Evolutionary conservation across 2,888 invertebrate species (phyloP), one percentile per base, ranked within the genome.

Genomic region (Trichacis sp.): DNA sequence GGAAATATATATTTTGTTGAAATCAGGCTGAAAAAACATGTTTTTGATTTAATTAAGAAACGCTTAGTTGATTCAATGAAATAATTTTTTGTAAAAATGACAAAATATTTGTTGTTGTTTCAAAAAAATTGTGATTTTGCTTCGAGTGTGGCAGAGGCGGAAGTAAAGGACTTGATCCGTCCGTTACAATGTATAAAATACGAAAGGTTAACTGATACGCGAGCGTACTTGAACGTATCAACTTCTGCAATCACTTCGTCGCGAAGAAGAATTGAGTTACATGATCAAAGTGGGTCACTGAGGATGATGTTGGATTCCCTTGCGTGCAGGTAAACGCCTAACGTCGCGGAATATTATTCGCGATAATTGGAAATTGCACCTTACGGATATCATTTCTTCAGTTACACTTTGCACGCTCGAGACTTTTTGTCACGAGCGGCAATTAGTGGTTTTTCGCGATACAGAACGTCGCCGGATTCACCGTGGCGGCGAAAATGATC

Each of bases 201-300:
- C 9, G 33, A 33, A 33, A 33, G 33, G 33, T 33, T 33, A 33
- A 33, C 33, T n/a, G 33, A 33, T n/a, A 33, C n/a, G n/a, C 33
- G 33, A 33, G 33, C 9, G 33, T 33, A 33, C 33, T 33, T 33
- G 33, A 33, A 33, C 33, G 42, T 42, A 42, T 42, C 42, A 42
- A 15, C 42, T 43, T 43, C 19, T 19, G 43, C 43, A 43, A 43
- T 43, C 43, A 11, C 43, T 43, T 43, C 43, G 9, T 18, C 43
- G 1, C 19, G 9, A 19, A 19, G 18, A 19, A 17, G 43, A n/a
- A 43, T 43, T 43, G 19, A 43, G n/a, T 43, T 43, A 43, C 43
- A 43, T 19, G 43, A 19, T 19, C 43, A 11, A 43, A 18, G 18
- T 43, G 19, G 43, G 43, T 33, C 11, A 19, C 11, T 14, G 18